Evolutionary conservation across 2,888 invertebrate species (phyloP).

Genomic region (Caprella mutica): DNA sequence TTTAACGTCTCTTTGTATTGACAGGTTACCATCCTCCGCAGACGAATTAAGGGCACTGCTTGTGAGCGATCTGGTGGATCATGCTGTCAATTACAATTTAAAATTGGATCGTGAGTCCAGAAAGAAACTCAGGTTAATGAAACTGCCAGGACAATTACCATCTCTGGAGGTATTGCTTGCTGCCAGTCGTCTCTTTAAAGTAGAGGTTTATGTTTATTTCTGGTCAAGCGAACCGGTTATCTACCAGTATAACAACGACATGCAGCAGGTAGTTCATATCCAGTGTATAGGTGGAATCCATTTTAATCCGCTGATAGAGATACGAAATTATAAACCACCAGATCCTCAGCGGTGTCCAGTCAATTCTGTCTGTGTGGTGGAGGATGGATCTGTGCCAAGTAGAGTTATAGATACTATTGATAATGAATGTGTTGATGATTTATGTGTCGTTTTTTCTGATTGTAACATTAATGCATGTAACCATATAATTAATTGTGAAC

Average conservation of each 20-base stretch:
- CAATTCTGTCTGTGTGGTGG: not conserved
- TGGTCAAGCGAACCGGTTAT: not conserved
- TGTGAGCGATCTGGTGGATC: not conserved
- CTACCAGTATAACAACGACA: not conserved
- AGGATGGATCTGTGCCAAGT: not conserved
- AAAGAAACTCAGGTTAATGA: not conserved
- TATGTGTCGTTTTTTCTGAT: not conserved
- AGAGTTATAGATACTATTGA: not conserved
- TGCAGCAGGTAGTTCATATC: not conserved
- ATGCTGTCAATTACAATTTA: not conserved
- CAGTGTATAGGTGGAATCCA: not conserved
- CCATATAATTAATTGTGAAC: not conserved
- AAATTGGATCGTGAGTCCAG: not conserved
- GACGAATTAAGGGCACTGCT: not conserved
- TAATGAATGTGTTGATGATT: not conserved
- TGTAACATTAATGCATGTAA: not conserved
- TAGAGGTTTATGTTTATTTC: not conserved
- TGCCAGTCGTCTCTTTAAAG: not conserved
- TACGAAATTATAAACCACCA: not conserved
- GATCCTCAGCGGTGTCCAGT: not conserved
- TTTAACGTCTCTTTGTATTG: not conserved
- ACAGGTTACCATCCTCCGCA: not conserved
- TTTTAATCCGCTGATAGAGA: not conserved
- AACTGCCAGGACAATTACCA: not conserved
- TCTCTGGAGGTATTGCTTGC: not conserved